A percentile compares a stretch with the other conserved stretches of the same genome.
These are phyloP conservation scores for Phyllopteryx taeniolatus DNA, from an alignment of 2,113 vertebrate species.

Conservation along the genomic window DNA sequence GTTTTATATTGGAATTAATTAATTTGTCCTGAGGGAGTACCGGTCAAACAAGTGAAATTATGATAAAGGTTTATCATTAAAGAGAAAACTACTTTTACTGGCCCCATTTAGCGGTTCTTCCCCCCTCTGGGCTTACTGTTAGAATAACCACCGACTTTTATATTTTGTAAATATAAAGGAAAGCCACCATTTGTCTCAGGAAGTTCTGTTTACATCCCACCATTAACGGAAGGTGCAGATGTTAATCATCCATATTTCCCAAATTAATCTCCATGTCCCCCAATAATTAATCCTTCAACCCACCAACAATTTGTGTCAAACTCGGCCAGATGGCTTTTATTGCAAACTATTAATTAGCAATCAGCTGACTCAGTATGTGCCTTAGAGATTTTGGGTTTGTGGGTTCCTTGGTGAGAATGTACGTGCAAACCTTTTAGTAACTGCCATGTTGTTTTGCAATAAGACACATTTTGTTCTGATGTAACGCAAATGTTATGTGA, in stretches of 20 bases:
- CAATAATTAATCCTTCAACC: conserved; percentile 69
- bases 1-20: neutral
- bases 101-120: neutral
- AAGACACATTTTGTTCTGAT: neutral
- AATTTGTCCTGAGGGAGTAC: neutral
- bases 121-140: neutral
- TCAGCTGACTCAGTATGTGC: conserved; percentile 64
- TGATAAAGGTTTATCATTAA: neutral
- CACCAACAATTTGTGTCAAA: conserved; percentile 65
- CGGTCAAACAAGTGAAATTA: neutral
- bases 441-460: conserved; percentile 19
- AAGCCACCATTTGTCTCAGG: conserved; percentile 5
- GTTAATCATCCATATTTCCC: conserved; percentile 77
- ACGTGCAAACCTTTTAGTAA: conserved; percentile 31
- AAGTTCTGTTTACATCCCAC: conserved; percentile 46
- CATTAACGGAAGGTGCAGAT: conserved; percentile 69
- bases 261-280: conserved; percentile 65
- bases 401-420: conserved; percentile 48
- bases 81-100: neutral
- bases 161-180: neutral
- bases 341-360: conserved; percentile 74
- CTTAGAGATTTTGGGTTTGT: conserved; percentile 63
- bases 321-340: conserved; percentile 61
- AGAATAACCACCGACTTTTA: neutral
- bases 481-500: neutral